Evolutionary conservation across 2,113 vertebrate species (phyloP).

Genomic region (Pterocles burchelli): DNA sequence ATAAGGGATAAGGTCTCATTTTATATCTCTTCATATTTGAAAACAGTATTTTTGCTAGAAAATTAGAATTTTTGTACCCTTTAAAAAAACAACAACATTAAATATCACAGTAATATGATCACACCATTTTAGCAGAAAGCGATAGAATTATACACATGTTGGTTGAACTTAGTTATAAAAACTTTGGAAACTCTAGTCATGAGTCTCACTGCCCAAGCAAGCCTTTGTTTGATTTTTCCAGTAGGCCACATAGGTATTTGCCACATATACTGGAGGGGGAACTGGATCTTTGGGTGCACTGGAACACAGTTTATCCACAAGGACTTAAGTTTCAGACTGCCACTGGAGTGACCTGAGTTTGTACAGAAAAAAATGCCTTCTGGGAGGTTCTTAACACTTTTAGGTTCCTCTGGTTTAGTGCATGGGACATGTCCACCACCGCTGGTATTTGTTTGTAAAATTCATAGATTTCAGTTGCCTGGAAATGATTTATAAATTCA

Average conservation of each 20-base stretch:
- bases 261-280: not conserved
- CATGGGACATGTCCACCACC: not conserved
- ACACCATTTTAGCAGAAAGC: constrained; percentile 1
- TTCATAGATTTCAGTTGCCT: not conserved
- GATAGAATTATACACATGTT: constrained; percentile 44
- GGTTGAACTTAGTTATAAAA: not conserved
- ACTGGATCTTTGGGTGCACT: not conserved
- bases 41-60: constrained; percentile 53
- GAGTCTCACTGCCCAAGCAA: not conserved
- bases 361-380: not conserved
- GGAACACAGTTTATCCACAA: not conserved
- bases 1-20: constrained; percentile 68
- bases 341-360: not conserved
- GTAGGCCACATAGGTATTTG: not conserved
- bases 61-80: constrained; percentile 44
- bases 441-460: not conserved
- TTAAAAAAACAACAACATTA: constrained; percentile 51
- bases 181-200: constrained; percentile 20
- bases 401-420: not conserved
- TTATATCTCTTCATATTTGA: constrained; percentile 69
- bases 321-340: not conserved
- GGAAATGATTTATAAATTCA: not conserved
- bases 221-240: not conserved
- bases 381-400: not conserved
- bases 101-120: constrained; percentile 20